Evolutionary conservation across 2,888 invertebrate genomes (phyloP).

Genomic region (Myopa testacea): DNA sequence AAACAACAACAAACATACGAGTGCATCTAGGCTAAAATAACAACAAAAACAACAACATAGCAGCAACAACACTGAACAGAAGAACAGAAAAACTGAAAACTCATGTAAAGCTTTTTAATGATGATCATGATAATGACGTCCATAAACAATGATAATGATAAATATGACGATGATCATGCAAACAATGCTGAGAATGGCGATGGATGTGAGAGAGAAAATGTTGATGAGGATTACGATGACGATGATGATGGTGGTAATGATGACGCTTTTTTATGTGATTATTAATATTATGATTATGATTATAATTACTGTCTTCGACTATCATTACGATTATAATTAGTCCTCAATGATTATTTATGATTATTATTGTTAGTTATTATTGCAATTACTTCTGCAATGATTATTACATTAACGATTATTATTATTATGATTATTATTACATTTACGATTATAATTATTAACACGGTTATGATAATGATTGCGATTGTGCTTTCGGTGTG

Average conservation of each 20-base stretch:
- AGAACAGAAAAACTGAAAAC: background rate
- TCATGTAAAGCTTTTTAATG: conserved; percentile 14
- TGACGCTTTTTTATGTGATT: too few relatives aligned
- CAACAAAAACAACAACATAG: conserved; percentile 2
- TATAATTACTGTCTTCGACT: too few relatives aligned
- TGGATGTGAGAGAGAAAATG: background rate
- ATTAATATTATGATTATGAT: background rate
- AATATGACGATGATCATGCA: conserved; percentile 7
- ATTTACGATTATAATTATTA: background rate
- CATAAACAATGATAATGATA: background rate
- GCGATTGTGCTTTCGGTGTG: background rate
- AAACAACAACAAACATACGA: conserved; percentile 1
- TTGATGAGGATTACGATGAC: too few relatives aligned
- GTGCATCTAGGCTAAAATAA: conserved; percentile 2
- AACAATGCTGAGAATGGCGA: conserved; percentile 8
- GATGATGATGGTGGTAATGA: too few relatives aligned
- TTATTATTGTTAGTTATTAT: too few relatives aligned
- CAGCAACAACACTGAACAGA: too few relatives aligned
- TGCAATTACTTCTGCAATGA: background rate
- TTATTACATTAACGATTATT: background rate
- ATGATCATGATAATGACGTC: conserved; percentile 12
- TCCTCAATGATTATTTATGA: background rate
- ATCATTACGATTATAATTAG: background rate
- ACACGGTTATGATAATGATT: background rate
- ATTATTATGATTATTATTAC: background rate